phyloP scores from a whole-genome alignment of 2,888 invertebrate genomes.

The Drosophila imparisetae region DNA sequence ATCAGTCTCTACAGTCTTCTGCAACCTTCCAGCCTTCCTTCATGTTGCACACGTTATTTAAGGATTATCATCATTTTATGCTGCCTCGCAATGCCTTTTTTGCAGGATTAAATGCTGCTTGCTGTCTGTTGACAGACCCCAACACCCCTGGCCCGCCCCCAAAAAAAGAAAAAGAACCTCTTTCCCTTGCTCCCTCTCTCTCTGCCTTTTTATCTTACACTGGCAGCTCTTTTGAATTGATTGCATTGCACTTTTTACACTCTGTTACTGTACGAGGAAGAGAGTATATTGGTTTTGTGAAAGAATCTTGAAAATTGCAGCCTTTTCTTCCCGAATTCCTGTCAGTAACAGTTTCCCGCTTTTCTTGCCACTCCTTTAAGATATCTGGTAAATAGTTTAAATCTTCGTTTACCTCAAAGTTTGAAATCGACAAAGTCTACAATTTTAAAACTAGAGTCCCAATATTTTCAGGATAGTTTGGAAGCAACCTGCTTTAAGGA shows the following conservation, averaged over 20 bases:
- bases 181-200: neutral
- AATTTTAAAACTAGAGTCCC: too few species aligned
- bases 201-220: constrained; percentile 18
- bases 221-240: constrained; percentile 70
- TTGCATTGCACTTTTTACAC: constrained; percentile 74
- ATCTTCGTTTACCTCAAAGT: too few species aligned
- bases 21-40: constrained; percentile 16
- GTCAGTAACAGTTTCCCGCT: too few species aligned
- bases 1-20: constrained; percentile 24
- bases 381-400: too few species aligned
- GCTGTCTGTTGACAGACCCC: constrained; percentile 41
- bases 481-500: too few species aligned
- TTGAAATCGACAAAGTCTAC: too few species aligned
- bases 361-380: too few species aligned
- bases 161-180: neutral
- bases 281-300: neutral
- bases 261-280: neutral
- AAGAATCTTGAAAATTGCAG: neutral
- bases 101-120: constrained; percentile 73
- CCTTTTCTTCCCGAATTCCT: neutral
- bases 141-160: neutral
- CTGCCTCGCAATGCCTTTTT: constrained; percentile 72
- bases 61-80: constrained; percentile 79
- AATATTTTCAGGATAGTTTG: too few species aligned
- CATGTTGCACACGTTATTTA: constrained; percentile 65